phyloP scores from a whole-genome alignment of 2,888 invertebrate species.

The Gasteruption jaculator region DNA sequence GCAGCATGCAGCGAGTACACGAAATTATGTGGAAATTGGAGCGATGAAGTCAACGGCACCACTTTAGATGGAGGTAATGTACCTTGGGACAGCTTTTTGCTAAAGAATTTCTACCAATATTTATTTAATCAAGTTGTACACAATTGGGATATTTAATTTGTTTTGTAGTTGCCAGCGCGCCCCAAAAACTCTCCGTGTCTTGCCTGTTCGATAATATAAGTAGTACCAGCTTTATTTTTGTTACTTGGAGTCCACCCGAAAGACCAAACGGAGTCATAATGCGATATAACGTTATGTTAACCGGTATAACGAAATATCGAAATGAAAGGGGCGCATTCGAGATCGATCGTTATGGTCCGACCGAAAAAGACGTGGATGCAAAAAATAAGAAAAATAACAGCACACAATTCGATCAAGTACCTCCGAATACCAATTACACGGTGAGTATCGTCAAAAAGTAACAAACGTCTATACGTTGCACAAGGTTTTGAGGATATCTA shows the following conservation, averaged over 20 bases:
- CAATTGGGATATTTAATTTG: no score
- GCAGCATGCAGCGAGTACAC: conserved; percentile 78
- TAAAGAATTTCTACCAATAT: conserved; percentile 4
- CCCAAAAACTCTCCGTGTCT: conserved; percentile 63
- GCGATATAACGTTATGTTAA: conserved; percentile 66
- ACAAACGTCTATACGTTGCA: no score
- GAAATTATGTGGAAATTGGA: conserved; percentile 73
- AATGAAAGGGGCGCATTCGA: conserved; percentile 53
- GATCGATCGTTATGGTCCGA: conserved; percentile 59
- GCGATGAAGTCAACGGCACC: conserved; percentile 71
- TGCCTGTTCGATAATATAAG: conserved; percentile 64
- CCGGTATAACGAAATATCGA: conserved; percentile 53
- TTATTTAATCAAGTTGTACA: neutral
- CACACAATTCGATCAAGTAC: conserved; percentile 64
- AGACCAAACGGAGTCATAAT: conserved; percentile 75
- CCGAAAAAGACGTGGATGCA: conserved; percentile 58
- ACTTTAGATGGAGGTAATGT: conserved; percentile 69
- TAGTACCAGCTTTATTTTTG: conserved; percentile 60
- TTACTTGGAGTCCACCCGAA: conserved; percentile 70
- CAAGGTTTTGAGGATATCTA: neutral
- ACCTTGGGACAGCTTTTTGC: neutral
- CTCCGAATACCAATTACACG: conserved; percentile 81
- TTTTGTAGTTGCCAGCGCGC: conserved; percentile 65
- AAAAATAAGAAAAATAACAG: conserved; percentile 40
- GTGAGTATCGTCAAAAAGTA: conserved; percentile 50